Conservation (phyloP, 2,888 invertebrate species). For the Thereva nobilitata region DNA sequence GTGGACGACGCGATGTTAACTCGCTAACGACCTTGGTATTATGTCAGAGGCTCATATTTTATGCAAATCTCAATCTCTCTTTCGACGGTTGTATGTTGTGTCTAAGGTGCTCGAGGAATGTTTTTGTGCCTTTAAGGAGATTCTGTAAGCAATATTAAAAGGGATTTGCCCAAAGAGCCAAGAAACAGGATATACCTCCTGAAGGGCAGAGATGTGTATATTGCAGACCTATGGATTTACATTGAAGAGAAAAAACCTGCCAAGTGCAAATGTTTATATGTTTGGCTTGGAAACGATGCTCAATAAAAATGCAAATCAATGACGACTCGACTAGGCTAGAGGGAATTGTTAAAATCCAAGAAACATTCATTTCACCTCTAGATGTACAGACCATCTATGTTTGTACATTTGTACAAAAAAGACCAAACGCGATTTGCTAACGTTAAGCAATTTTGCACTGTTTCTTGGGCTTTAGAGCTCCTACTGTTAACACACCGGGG, state of each 20-base stretch:
- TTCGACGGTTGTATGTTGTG: background rate
- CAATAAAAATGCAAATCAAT: constrained; percentile 18
- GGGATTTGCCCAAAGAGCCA: no score
- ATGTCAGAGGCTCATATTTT: constrained; percentile 41
- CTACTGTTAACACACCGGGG: no score
- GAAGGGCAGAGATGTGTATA: no score
- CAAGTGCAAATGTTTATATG: no score
- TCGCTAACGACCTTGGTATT: constrained; percentile 40
- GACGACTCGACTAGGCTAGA: background rate
- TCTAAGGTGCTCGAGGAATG: constrained; percentile 3
- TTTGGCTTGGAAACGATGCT: background rate
- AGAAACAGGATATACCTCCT: no score
- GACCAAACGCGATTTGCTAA: no score
- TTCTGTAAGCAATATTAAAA: no score
- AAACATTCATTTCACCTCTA: constrained; percentile 7
- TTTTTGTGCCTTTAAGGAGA: constrained; percentile 25
- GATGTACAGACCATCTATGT: constrained; percentile 7
- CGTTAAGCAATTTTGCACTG: no score
- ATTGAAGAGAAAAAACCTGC: no score
- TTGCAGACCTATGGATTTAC: no score
- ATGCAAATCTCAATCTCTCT: constrained; percentile 37
- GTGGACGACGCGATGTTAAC: constrained; percentile 28
- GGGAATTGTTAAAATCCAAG: constrained; percentile 2
- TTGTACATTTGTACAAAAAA: constrained; percentile 1
- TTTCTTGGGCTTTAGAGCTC: no score